phyloP scores from a whole-genome alignment of 92 coral and sea anemone species.

The Muricea muricata region DNA sequence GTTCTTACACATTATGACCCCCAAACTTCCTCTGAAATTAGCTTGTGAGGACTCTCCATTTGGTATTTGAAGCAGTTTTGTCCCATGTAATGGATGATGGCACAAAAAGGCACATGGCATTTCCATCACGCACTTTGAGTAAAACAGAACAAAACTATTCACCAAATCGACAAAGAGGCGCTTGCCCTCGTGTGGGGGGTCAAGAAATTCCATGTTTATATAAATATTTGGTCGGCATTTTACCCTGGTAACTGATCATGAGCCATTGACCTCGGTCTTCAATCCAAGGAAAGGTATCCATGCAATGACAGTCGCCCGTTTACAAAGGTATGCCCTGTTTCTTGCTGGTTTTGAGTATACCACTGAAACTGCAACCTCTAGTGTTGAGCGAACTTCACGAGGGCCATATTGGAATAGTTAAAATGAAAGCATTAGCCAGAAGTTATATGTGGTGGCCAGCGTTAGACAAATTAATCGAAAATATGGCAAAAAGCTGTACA shows the following conservation, averaged over 20 bases:
- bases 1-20: background rate
- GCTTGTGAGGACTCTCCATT: too few species aligned
- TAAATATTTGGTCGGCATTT: background rate
- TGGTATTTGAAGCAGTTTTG: too few species aligned
- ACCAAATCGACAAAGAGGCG: conserved; percentile 36
- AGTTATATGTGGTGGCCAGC: conserved; percentile 32
- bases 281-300: conserved; percentile 56
- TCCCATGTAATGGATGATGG: conserved; percentile 29
- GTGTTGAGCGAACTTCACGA: conserved; percentile 48
- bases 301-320: conserved; percentile 17
- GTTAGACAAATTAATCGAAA: conserved; percentile 12
- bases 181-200: conserved; percentile 36
- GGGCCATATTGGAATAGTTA: conserved; percentile 47
- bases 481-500: background rate
- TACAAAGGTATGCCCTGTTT: conserved; percentile 57
- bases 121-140: conserved; percentile 28
- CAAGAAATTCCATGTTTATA: background rate
- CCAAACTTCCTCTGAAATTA: too few species aligned
- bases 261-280: conserved; percentile 32
- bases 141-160: conserved; percentile 43
- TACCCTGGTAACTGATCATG: conserved; percentile 19
- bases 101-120: conserved; percentile 29
- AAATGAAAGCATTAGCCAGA: conserved; percentile 57
- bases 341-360: conserved; percentile 49
- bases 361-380: background rate